A percentile compares a stretch with the other conserved stretches of the same genome.
These are phyloP conservation scores for Embiotoca jacksoni DNA, from an alignment of 2,113 vertebrate species.

Conservation along the genomic window DNA sequence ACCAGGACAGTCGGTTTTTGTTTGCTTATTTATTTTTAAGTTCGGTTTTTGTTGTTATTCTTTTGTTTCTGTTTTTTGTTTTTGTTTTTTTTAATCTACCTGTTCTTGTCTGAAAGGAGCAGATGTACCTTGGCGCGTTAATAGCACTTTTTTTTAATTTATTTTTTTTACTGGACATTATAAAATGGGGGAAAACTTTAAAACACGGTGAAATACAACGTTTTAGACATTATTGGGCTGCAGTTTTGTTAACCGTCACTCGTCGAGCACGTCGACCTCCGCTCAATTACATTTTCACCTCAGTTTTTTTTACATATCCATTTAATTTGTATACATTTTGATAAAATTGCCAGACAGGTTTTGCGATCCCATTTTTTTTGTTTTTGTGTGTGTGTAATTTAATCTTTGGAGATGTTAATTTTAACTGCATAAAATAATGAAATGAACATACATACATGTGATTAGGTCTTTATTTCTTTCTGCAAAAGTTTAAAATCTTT, in stretches of 20 bases:
- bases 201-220: constrained; percentile 10
- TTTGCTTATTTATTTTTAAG: not conserved
- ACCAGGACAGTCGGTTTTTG: not conserved
- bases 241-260: constrained; percentile 25
- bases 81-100: not conserved
- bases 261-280: constrained; percentile 6
- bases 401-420: not conserved
- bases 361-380: not conserved
- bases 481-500: not conserved
- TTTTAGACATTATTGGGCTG: not conserved
- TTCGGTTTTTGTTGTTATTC: not conserved
- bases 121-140: not conserved
- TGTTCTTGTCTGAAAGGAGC: not conserved
- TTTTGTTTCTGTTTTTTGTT: not conserved
- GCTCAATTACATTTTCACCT: constrained; percentile 7
- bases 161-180: constrained; percentile 15
- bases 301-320: not conserved
- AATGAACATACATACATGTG: not conserved
- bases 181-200: constrained; percentile 18
- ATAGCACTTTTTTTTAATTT: not conserved
- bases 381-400: not conserved
- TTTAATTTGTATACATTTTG: not conserved
- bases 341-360: not conserved
- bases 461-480: constrained; percentile 1
- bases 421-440: not conserved